phyloP scores from a whole-genome alignment of 2,888 invertebrate species.

The Eupeodes luniger region DNA sequence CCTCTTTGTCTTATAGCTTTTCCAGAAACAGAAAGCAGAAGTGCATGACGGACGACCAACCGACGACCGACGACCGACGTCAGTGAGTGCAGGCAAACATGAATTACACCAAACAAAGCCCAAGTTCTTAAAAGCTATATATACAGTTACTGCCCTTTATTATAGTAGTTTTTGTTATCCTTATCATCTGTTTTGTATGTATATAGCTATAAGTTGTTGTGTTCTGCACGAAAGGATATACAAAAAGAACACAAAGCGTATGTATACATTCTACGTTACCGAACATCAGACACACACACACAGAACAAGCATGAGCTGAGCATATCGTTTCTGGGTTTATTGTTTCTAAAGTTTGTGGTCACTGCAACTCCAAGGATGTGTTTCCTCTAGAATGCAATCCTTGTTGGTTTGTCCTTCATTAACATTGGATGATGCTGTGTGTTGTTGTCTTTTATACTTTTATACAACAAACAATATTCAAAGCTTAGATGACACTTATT shows the following conservation, averaged over 20 bases:
- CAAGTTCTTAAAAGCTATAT: background rate
- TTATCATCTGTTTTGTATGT: conserved; percentile 11
- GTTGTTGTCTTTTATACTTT: background rate
- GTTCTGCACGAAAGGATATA: conserved; percentile 23
- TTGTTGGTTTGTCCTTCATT: conserved; percentile 11
- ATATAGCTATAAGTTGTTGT: background rate
- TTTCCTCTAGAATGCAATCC: background rate
- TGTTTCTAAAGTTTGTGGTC: conserved; percentile 29
- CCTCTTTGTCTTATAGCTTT: no score
- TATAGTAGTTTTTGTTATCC: conserved; percentile 1
- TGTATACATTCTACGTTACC: conserved; percentile 9
- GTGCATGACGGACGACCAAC: conserved; percentile 3
- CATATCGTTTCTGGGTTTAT: background rate
- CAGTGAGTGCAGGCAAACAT: conserved; percentile 4
- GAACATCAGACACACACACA: background rate
- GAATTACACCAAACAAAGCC: conserved; percentile 27
- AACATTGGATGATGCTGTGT: background rate
- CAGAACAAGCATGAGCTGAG: no score
- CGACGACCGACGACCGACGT: no score
- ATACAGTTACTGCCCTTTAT: background rate
- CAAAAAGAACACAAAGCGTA: conserved; percentile 22
- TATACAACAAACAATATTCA: background rate
- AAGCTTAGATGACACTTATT: background rate
- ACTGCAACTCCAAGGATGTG: conserved; percentile 16
- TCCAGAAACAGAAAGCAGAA: background rate